Base-by-base conservation (phyloP, 2,113 vertebrate genomes). In the Corythaixoides concolor region DNA sequence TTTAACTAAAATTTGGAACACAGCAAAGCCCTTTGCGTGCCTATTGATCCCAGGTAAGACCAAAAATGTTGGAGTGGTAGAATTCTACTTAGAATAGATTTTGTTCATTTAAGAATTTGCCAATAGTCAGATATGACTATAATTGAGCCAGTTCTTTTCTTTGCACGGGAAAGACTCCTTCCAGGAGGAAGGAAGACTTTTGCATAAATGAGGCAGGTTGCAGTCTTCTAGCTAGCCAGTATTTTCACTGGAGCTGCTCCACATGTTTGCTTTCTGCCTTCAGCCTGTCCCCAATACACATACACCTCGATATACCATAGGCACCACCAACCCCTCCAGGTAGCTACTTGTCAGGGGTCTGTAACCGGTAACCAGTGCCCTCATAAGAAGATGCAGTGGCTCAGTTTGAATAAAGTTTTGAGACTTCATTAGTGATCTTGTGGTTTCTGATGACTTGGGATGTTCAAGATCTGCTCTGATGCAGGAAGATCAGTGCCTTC, bases 341-440 rank as follows among this genome's bases (percentile, higher is more conserved):
- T 11, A 60, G 50, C 23, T 53, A 8, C 0, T 0, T 27, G 27
- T 37, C 16, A 3, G 8, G 16, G 43, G 21, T 43, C 12, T 63
- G 26, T 28, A 59, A 47, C 41, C 26, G 14, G 30, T 26, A 28
- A 47, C 41, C 26, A 16, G 30, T 22, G 24, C 16, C 19, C 39
- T 56, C 47, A 23, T 33, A 52, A 33, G 33, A 86, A 47, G 12
- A 39, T 30, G 67, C 55, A 20, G 56, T 85, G 52, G 15, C 52
- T 89, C 58, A 27, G 27, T 33, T 62, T 77, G 41, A 47, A 15
- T 77, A 47, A 68, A 47, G 26, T 68, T 67, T 59, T 56, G 81
- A 62, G 76, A 21, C 75, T 67, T 88, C 8, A 9, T 18, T 43
- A 66, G 13, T 5, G n/a, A 37, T 39, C 45, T 55, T 0, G 0